Conservation (phyloP, 2,888 invertebrate species). For the Oscheius myriophilus region DNA sequence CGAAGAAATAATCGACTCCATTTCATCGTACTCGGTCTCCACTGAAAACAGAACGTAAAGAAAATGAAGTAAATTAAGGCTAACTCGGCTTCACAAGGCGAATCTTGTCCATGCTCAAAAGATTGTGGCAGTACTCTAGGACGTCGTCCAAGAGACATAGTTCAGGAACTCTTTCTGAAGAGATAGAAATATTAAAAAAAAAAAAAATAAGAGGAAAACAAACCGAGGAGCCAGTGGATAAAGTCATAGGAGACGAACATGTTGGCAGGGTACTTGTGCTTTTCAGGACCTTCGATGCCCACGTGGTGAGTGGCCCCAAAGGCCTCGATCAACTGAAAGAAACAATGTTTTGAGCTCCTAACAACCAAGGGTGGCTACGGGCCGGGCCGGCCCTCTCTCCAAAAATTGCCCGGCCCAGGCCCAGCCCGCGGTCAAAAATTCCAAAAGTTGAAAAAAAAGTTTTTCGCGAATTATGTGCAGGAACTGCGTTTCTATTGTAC, state of each 20-base stretch:
- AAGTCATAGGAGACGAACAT: conserved; percentile 57
- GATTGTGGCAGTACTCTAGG: conserved; percentile 38
- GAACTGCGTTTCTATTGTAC: too few relatives aligned
- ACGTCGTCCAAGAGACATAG: conserved; percentile 39
- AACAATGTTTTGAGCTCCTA: too few relatives aligned
- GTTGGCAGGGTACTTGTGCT: conserved; percentile 17
- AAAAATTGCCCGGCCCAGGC: too few relatives aligned
- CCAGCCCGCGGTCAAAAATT: too few relatives aligned
- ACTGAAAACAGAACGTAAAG: conserved; percentile 1
- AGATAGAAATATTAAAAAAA: background rate
- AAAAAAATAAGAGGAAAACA: background rate
- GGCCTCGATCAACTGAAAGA: conserved; percentile 23
- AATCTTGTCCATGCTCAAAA: conserved; percentile 31
- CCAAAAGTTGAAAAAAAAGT: too few relatives aligned
- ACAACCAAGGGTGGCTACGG: too few relatives aligned
- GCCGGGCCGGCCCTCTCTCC: too few relatives aligned
- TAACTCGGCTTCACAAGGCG: conserved; percentile 19
- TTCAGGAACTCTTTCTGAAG: conserved; percentile 34
- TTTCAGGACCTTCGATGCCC: conserved; percentile 2
- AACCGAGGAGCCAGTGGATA: conserved; percentile 44
- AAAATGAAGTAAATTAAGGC: background rate
- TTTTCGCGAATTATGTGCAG: too few relatives aligned
- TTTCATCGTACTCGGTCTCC: conserved; percentile 28
- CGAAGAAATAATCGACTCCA: conserved; percentile 19
- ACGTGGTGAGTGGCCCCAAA: conserved; percentile 13